A percentile compares a stretch with the other conserved stretches of the same genome.
These are phyloP conservation scores for Samia ricini DNA, from an alignment of 1,140 invertebrate genomes.

Conservation along the genomic window DNA sequence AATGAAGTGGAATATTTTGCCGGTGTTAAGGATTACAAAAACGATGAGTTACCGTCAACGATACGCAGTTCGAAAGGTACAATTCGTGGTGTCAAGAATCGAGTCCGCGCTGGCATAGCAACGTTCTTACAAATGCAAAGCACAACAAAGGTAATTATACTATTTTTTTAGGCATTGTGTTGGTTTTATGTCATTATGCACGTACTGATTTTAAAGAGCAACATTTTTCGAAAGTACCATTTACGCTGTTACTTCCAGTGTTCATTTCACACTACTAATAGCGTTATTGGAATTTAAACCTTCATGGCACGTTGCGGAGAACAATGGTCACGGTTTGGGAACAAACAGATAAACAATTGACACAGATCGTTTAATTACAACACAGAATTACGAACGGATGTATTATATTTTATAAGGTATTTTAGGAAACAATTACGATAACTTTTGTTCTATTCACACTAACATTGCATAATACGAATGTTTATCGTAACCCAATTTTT, in stretches of 20 bases:
- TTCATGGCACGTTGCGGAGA: conserved; percentile 32
- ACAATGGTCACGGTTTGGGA: conserved; percentile 28
- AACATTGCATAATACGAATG: too few relatives aligned
- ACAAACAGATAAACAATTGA: conserved; percentile 34
- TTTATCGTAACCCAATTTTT: too few relatives aligned
- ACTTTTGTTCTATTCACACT: not conserved
- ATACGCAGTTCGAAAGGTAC: conserved; percentile 94
- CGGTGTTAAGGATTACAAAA: conserved; percentile 87
- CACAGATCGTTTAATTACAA: conserved; percentile 36
- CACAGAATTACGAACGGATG: conserved; percentile 41
- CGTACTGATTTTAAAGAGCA: conserved; percentile 63
- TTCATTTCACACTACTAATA: conserved; percentile 33
- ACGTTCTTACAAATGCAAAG: conserved; percentile 92
- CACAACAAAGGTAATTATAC: conserved; percentile 75
- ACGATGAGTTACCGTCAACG: conserved; percentile 81
- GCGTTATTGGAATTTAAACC: conserved; percentile 30
- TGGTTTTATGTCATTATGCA: conserved; percentile 38
- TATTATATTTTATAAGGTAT: conserved; percentile 20
- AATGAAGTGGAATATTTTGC: conserved; percentile 86
- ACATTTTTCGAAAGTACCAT: conserved; percentile 57
- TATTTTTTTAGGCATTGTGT: conserved; percentile 5
- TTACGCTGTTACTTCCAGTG: conserved; percentile 37
- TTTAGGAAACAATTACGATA: conserved; percentile 29
- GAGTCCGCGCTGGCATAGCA: conserved; percentile 94
- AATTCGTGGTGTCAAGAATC: conserved; percentile 94